Conservation (phyloP, 2,113 vertebrate genomes). For the Cardinalis cardinalis region DNA sequence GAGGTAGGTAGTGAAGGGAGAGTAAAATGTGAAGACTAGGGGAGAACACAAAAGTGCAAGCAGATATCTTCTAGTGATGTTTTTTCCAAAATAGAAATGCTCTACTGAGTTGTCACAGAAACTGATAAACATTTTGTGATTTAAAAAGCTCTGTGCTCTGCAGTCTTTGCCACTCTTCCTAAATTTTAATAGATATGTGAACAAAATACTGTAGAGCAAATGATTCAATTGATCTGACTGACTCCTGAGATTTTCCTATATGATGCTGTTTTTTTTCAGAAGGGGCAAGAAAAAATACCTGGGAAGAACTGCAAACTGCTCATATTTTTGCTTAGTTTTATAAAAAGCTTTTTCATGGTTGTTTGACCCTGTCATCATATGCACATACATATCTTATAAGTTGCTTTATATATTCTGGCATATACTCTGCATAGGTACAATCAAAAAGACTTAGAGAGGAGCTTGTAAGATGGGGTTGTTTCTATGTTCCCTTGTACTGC, state of each 20-base stretch:
- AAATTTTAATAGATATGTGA: background rate
- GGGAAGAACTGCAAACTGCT: background rate
- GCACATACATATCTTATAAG: background rate
- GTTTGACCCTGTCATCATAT: background rate
- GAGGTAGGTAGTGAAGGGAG: slow-evolving; percentile 77
- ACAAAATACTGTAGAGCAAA: background rate
- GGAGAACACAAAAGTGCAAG: background rate
- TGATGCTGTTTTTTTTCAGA: background rate
- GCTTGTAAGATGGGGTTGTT: background rate
- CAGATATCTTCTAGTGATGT: background rate
- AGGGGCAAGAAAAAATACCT: background rate
- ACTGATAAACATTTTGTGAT: background rate
- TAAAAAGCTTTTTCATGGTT: background rate
- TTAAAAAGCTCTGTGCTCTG: background rate
- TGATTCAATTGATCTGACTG: background rate
- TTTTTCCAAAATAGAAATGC: background rate
- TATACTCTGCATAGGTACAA: background rate
- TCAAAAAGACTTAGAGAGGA: background rate
- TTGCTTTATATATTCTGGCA: background rate
- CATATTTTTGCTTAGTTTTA: background rate
- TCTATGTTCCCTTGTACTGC: background rate
- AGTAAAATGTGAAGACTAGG: background rate
- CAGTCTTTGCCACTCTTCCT: background rate
- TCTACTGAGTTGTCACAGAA: background rate
- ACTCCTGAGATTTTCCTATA: background rate